Conservation (phyloP, 1,140 invertebrate species). For the Trichonephila inaurata region DNA sequence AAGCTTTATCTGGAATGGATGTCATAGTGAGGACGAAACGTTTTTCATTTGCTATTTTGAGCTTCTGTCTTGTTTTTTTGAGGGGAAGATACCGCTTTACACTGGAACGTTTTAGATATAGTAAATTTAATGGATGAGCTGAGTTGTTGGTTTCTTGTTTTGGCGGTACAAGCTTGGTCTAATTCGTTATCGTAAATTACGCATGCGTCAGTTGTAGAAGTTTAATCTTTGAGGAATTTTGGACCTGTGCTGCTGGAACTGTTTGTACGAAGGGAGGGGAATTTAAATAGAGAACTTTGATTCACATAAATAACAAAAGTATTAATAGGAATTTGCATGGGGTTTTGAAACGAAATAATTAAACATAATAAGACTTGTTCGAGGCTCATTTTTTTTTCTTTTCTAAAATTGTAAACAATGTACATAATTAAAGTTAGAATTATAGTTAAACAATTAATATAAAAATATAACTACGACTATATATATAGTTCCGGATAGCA, state of each 20-base stretch:
- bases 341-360: not conserved
- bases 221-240: not conserved
- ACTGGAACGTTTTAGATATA: not conserved
- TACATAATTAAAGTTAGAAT: too few species aligned
- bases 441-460: too few species aligned
- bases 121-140: not conserved
- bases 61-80: not conserved
- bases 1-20: constrained; percentile 6
- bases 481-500: too few species aligned
- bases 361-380: not conserved
- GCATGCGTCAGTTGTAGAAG: not conserved
- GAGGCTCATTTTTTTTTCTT: too few species aligned
- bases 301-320: not conserved
- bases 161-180: not conserved
- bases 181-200: not conserved
- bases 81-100: constrained; percentile 3
- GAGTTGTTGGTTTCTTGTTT: not conserved
- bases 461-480: too few species aligned
- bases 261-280: not conserved
- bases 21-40: not conserved
- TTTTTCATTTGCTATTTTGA: not conserved
- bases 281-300: not conserved
- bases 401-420: too few species aligned
- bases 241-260: not conserved
- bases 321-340: not conserved